Conservation (phyloP, 2,888 invertebrate species). For the Dexiosoma caninum region DNA sequence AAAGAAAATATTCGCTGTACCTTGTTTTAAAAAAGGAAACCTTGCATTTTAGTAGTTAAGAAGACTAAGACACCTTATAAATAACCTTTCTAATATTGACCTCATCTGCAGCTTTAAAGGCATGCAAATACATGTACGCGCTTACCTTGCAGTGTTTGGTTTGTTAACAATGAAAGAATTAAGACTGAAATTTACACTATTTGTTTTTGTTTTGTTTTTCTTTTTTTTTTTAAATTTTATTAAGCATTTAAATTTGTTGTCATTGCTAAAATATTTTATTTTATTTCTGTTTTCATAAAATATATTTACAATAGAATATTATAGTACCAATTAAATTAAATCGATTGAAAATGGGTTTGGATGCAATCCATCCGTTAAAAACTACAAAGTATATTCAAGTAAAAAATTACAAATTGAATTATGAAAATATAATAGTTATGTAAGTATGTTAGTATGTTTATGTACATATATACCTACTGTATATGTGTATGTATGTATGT, state of each 20-base stretch:
- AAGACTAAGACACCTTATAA: background rate
- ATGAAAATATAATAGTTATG: slow-evolving; percentile 12
- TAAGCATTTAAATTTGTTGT: slow-evolving; percentile 43
- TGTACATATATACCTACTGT: background rate
- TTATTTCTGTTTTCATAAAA: background rate
- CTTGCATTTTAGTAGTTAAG: background rate
- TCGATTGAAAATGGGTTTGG: slow-evolving; percentile 44
- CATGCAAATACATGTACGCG: slow-evolving; percentile 2
- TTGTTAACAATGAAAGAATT: background rate
- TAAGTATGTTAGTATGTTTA: background rate
- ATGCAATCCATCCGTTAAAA: slow-evolving; percentile 49
- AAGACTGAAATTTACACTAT: background rate
- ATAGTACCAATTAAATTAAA: slow-evolving; percentile 47
- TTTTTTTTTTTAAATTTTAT: slow-evolving; percentile 25
- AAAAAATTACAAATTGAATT: slow-evolving; percentile 43
- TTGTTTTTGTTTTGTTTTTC: slow-evolving; percentile 29
- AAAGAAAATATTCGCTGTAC: background rate
- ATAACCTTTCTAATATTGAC: slow-evolving; percentile 5
- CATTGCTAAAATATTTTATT: slow-evolving; percentile 44
- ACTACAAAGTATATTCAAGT: slow-evolving; percentile 41
- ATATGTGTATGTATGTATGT: background rate
- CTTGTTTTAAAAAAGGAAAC: background rate
- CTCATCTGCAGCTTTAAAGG: background rate
- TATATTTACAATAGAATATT: slow-evolving; percentile 37
- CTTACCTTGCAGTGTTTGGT: slow-evolving; percentile 9